phyloP scores from a whole-genome alignment of 2,888 invertebrate species.

The Dendrolimus houi region DNA sequence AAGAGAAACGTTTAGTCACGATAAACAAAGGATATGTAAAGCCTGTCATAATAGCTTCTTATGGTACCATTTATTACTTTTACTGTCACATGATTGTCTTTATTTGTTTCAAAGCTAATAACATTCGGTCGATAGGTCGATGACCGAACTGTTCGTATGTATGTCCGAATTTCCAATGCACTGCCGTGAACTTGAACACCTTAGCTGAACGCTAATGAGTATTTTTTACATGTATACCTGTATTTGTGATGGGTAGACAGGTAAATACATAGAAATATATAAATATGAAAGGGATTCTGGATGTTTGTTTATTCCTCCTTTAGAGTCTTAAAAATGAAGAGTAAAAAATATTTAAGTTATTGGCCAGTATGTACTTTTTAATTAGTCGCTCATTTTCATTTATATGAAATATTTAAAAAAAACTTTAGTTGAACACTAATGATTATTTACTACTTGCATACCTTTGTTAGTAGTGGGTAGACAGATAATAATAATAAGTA shows the following conservation, averaged over 20 bases:
- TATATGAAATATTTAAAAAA: not conserved
- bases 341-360: not conserved
- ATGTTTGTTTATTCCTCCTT: not conserved
- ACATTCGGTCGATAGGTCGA: not conserved
- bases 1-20: no score
- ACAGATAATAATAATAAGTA: no score
- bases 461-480: no score
- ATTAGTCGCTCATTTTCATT: no score
- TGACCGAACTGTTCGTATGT: not conserved
- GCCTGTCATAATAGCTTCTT: not conserved
- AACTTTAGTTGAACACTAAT: not conserved
- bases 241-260: no score
- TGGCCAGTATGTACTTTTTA: no score
- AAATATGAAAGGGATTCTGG: no score
- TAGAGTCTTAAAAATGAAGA: not conserved
- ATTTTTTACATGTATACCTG: not conserved
- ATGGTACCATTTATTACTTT: not conserved
- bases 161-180: not conserved
- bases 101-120: not conserved
- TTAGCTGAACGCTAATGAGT: not conserved
- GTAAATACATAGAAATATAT: no score
- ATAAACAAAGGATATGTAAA: not conserved
- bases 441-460: not conserved
- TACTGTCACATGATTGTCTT: not conserved
- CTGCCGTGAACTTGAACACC: conserved; percentile 3